Conservation (phyloP, 2,113 vertebrate genomes). For the Nansenia antarctica region DNA sequence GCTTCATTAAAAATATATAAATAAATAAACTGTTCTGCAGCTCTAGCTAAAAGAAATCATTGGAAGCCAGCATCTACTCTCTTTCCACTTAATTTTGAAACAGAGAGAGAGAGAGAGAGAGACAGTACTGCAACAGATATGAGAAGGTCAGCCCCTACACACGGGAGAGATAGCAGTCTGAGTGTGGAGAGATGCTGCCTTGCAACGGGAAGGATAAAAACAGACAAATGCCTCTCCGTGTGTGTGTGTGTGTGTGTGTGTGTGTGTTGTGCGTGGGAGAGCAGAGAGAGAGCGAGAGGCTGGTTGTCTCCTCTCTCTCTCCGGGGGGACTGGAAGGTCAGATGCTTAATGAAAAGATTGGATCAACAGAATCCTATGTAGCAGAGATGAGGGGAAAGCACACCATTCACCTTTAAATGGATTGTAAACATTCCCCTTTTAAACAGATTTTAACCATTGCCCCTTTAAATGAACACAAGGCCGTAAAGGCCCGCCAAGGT, state of each 20-base stretch:
- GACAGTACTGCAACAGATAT: slow-evolving; percentile 5
- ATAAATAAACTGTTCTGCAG: too few species aligned
- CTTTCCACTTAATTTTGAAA: too few species aligned
- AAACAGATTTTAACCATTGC: slow-evolving; percentile 1
- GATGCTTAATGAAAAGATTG: slow-evolving; percentile 30
- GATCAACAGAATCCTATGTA: slow-evolving; percentile 15
- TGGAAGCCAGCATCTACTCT: too few species aligned
- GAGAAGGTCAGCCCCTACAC: too few species aligned
- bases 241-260: too few species aligned
- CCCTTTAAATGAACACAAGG: slow-evolving; percentile 1
- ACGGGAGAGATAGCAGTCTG: too few species aligned
- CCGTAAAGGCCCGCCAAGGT: not conserved
- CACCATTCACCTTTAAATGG: slow-evolving; percentile 1
- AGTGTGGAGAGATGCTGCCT: not conserved
- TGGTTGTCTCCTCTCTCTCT: not conserved
- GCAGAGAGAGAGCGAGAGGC: too few species aligned
- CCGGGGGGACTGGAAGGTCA: slow-evolving; percentile 18
- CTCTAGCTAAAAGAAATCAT: too few species aligned
- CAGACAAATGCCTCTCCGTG: not conserved
- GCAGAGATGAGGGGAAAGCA: slow-evolving; percentile 26
- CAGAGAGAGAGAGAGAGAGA: not conserved
- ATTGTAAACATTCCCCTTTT: slow-evolving; percentile 10
- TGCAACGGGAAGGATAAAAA: not conserved
- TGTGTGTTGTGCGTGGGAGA: slow-evolving; percentile 16
- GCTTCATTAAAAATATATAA: too few species aligned